Conservation (phyloP, 30 jellyfish, hydroid and myxozoan genomes). For the Pelagia noctiluca region DNA sequence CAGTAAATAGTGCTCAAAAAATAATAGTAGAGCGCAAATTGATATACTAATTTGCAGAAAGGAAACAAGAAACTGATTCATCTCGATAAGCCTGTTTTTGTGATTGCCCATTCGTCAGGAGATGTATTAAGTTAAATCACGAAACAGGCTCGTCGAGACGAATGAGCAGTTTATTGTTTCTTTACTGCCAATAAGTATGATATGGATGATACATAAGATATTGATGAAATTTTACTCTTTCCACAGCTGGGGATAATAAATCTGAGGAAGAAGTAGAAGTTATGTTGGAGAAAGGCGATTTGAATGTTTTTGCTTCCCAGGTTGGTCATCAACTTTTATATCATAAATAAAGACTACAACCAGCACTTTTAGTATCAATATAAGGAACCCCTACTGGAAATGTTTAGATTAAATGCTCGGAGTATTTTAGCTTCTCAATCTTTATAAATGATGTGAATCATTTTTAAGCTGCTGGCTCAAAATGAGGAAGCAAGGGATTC, state of each 20-base stretch:
- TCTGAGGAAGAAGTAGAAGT: slow-evolving; percentile 62
- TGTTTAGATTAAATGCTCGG: background rate
- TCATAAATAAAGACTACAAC: too few species aligned
- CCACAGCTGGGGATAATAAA: slow-evolving; percentile 41
- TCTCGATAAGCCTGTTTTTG: too few species aligned
- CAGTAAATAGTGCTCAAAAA: background rate
- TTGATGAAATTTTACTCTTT: background rate
- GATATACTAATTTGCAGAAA: background rate
- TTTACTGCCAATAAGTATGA: background rate
- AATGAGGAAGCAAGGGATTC: slow-evolving; percentile 29
- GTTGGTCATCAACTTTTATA: slow-evolving; percentile 6
- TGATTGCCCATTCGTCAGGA: background rate
- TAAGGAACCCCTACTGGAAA: too few species aligned
- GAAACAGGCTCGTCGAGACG: background rate
- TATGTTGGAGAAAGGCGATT: slow-evolving; percentile 59
- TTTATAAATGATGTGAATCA: too few species aligned
- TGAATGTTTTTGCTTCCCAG: slow-evolving; percentile 44
- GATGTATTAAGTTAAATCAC: background rate
- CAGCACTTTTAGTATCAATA: too few species aligned
- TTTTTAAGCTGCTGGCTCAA: slow-evolving; percentile 29
- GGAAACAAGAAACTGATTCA: background rate
- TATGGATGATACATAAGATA: background rate
- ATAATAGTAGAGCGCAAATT: background rate
- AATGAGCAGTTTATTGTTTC: background rate
- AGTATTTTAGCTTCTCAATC: too few species aligned